Base-by-base conservation (phyloP, 2,797 vertebrate species). In the Xiphorhynchus erythropygius region DNA sequence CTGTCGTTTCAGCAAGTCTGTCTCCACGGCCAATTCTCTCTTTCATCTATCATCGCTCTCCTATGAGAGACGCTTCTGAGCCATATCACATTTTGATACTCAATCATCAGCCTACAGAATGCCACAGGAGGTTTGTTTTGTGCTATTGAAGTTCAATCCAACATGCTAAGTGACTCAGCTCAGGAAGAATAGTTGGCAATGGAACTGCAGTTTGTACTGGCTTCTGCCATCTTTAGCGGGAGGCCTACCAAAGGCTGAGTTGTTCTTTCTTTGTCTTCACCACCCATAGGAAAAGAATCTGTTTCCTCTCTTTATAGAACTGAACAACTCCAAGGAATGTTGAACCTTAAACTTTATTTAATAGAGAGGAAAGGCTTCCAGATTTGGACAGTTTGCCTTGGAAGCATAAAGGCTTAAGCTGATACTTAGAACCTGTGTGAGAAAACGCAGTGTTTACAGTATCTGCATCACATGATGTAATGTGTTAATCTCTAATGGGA, bases 251-350 rank as follows among this genome's bases (percentile, higher is more conserved):
- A 86, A 90, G 83, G 83, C 91, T 79, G 60, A 94, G 59, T 70
- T 96, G 76, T 60, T 96, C 80, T 92, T 95, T 88, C 87, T 91
- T 95, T 92, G 59, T 76, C 77, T 87, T 94, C 67, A 84, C 37
- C 70, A 89, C 67, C 74, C 78, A 59, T 79, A 93, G 64, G 42
- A 93, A 90, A 94, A 93, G 3, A 83, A 87, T 90, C 62, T 73
- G 74, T 84, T 96, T 94, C 90, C 88, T 93, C 47, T 92, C 60
- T 82, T 84, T 76, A n/a, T 50, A 64, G 79, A 95, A 92, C 28
- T 24, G 33, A 88, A 73, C n/a, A 23, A 49, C 63, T 95, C 39
- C 74, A 87, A 92, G 59, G 83, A 95, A 95, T 79, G 63, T 23
- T 87, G 67, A 94, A 79, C 77, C 42, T 82, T 92, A 82, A 88